Conservation (phyloP, 1,140 invertebrate genomes). For the Caenorhabditis remanei region DNA sequence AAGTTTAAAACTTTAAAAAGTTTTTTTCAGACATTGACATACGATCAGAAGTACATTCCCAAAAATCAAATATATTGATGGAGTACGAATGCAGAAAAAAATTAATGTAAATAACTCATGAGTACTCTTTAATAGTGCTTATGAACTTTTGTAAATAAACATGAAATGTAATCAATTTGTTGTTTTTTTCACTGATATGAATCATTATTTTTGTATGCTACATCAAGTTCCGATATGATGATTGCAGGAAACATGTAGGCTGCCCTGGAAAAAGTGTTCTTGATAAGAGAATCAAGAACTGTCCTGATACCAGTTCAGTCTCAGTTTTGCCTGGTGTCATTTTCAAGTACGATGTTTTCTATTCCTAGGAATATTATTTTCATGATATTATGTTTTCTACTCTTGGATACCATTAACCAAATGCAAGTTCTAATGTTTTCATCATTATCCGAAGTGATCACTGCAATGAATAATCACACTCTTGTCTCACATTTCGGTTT, state of each 20-base stretch:
- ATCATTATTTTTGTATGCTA: background rate
- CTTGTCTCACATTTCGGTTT: background rate
- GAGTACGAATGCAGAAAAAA: too few relatives aligned
- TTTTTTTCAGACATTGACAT: background rate
- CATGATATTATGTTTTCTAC: background rate
- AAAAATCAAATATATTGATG: background rate
- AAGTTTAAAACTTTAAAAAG: too few relatives aligned
- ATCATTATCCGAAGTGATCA: background rate
- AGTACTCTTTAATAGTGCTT: too few relatives aligned
- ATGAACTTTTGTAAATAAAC: too few relatives aligned
- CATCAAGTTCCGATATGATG: too few relatives aligned
- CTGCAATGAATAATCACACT: slow-evolving; percentile 10
- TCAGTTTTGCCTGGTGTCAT: background rate
- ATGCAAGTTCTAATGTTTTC: background rate
- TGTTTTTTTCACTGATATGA: background rate
- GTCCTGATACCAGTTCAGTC: background rate
- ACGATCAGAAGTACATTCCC: background rate
- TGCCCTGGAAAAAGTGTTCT: too few relatives aligned
- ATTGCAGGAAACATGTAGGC: too few relatives aligned
- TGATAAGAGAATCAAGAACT: too few relatives aligned
- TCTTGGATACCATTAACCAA: background rate
- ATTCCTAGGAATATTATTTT: slow-evolving; percentile 1
- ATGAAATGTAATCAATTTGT: background rate
- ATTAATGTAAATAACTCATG: too few relatives aligned
- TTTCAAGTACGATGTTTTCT: background rate